Evolutionary conservation across 1,140 invertebrate genomes (phyloP).

Genomic region (Elysia chlorotica): DNA sequence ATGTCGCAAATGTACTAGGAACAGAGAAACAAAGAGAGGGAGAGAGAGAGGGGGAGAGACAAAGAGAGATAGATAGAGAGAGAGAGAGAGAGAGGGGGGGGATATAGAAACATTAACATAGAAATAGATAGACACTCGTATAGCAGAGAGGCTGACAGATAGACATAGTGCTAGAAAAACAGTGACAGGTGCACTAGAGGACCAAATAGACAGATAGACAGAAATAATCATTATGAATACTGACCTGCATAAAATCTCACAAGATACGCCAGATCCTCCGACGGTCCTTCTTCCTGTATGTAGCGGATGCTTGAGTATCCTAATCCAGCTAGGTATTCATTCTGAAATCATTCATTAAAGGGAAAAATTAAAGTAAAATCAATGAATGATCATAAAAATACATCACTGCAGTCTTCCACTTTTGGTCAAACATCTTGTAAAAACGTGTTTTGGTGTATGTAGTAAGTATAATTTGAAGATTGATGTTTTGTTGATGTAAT

Average conservation of each 20-base stretch:
- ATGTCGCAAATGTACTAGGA: too few species aligned
- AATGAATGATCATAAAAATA: too few species aligned
- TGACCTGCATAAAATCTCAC: constrained; percentile 61
- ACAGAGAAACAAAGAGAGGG: too few species aligned
- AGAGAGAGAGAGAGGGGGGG: not conserved
- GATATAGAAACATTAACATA: not conserved
- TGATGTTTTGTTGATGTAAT: too few species aligned
- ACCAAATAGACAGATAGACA: not conserved
- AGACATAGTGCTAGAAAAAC: not conserved
- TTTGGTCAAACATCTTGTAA: too few species aligned
- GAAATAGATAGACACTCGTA: not conserved
- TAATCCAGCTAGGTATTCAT: constrained; percentile 32
- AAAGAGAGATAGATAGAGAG: not conserved
- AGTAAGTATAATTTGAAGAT: too few species aligned
- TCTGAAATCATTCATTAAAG: too few species aligned
- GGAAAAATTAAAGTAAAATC: too few species aligned
- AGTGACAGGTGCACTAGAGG: not conserved
- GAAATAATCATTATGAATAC: not conserved
- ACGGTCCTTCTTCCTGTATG: constrained; percentile 57
- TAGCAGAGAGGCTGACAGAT: not conserved
- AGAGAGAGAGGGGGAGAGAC: not conserved
- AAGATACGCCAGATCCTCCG: constrained; percentile 51
- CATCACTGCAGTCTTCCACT: too few species aligned
- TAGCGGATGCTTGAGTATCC: constrained; percentile 54
- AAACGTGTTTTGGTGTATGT: too few species aligned